A percentile compares a stretch with the other conserved stretches of the same genome.
These are phyloP conservation scores for Aphelinus certus DNA, from an alignment of 1,140 invertebrate genomes.

Conservation along the genomic window DNA sequence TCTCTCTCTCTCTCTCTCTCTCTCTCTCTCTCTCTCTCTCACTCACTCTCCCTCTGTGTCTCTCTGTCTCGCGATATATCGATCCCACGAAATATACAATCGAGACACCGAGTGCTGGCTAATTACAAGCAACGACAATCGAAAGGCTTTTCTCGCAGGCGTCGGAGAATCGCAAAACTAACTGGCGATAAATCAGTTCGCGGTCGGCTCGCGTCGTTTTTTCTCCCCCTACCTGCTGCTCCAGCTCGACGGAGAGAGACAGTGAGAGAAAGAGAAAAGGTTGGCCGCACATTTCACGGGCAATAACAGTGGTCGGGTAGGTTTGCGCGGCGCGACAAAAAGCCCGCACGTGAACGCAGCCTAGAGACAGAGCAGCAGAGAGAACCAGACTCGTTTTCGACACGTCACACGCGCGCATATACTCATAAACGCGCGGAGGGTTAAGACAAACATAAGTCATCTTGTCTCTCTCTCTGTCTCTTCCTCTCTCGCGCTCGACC, in stretches of 20 bases:
- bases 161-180: no score
- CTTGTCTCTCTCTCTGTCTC: not conserved
- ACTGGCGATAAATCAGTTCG: no score
- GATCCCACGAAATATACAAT: no score
- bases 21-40: not conserved
- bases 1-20: no score
- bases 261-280: no score
- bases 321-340: not conserved
- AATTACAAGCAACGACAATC: no score
- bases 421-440: slow-evolving; percentile 48
- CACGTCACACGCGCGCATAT: slow-evolving; percentile 41
- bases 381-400: slow-evolving; percentile 29
- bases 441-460: slow-evolving; percentile 51
- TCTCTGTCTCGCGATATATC: not conserved
- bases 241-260: no score
- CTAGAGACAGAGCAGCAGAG: not conserved
- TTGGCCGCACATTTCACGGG: slow-evolving; percentile 7
- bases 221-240: no score
- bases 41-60: not conserved
- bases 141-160: no score
- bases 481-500: not conserved
- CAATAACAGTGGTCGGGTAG: not conserved
- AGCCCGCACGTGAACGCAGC: not conserved
- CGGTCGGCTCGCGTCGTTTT: no score
- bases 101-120: no score